Base-by-base conservation (phyloP, 2,113 vertebrate species). In the Carassius auratus region DNA sequence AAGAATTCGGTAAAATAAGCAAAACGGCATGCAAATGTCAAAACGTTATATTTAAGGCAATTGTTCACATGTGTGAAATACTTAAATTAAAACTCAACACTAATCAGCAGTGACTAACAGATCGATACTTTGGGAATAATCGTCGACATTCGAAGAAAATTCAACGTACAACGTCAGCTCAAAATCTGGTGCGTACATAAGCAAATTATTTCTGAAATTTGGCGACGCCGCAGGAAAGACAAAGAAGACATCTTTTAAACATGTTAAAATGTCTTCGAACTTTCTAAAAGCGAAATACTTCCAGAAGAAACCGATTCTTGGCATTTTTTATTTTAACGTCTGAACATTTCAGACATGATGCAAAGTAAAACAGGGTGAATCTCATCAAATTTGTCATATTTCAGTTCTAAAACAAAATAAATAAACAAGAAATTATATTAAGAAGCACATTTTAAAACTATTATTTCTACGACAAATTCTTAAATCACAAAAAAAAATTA, bases 41-140 rank as follows among this genome's bases (percentile, higher is more conserved):
- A 36, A 26, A 48, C 23, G 0, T 38, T 6, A 33, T 19, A 48
- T 76, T 90, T 91, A 92, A 92, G 89, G 89, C 90, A 85, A 74
- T 7, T n/a, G 4, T 74, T 68, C 15, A 48, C 2, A 2, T 23
- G 14, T 50, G 42, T 30, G n/a, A 52, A 71, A 76, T 17, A 76
- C 13, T 55, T n/a, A 3, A 48, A 76, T n/a, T n/a, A 73, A 26
- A 50, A 52, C 17, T 14, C 23, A 17, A 76, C 38, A 48, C 71
- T 73, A 6, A 1, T 45, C 33, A 71, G 2, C 30, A 15, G 33
- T 17, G 30, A 69, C 38, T 36, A 21, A 38, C 68, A 73, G 69
- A 45, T 23, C 3, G 66, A 36, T 69, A 74, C 69, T 74, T 45
- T 48, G 38, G 71, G 38, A n/a, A n/a, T 23, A 74, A n/a, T 21